Conservation (phyloP, 2,888 invertebrate species). For the Pinctada fucata region DNA sequence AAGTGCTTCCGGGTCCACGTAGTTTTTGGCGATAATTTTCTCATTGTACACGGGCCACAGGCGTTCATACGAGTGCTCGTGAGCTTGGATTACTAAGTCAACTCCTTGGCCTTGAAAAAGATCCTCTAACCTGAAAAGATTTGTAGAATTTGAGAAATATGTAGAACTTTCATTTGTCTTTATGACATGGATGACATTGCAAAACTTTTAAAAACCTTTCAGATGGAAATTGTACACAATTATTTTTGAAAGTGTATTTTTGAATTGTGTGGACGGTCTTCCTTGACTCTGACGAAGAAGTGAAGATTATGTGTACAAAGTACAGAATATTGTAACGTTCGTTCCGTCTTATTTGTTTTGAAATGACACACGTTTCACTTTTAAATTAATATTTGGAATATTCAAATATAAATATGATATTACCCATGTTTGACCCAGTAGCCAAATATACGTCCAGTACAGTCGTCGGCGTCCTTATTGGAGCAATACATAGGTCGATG, state of each 20-base stretch:
- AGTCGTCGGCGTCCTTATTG: conserved; percentile 70
- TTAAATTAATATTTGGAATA: neutral
- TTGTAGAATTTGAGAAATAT: neutral
- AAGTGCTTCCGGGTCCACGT: conserved; percentile 62
- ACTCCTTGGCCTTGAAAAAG: conserved; percentile 68
- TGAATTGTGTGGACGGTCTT: no score
- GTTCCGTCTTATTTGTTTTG: no score
- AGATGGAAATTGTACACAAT: no score
- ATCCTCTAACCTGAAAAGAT: conserved; percentile 64
- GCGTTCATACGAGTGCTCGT: conserved; percentile 68
- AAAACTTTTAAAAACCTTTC: no score
- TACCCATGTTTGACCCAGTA: conserved; percentile 56
- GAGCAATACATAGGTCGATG: conserved; percentile 76
- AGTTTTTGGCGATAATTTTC: conserved; percentile 51
- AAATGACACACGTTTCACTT: neutral
- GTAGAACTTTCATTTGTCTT: neutral
- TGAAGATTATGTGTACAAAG: no score
- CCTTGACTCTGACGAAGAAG: no score
- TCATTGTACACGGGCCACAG: conserved; percentile 66
- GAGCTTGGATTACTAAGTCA: conserved; percentile 66
- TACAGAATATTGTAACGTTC: no score
- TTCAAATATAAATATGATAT: neutral
- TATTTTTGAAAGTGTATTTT: no score
- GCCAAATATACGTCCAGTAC: conserved; percentile 50
- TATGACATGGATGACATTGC: no score